Percentiles rank a stretch among this genome's conserved stretches.
These are phyloP conservation scores for Nicator chloris DNA, from an alignment of 2,113 vertebrate genomes.

Conservation along the genomic window DNA sequence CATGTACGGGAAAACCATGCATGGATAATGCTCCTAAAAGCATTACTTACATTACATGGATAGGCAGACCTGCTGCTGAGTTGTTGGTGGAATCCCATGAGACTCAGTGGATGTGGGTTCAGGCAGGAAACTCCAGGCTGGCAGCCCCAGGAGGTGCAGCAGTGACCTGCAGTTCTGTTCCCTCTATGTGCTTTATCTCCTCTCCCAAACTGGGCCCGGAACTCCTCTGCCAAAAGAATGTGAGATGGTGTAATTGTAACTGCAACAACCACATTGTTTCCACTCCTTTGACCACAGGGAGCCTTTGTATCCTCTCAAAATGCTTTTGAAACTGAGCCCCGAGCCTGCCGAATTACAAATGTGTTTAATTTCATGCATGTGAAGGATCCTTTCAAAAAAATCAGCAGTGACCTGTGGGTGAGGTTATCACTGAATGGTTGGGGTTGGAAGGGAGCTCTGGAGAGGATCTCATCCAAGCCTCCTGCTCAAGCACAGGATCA, in stretches of 20 bases:
- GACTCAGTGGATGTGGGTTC: not conserved
- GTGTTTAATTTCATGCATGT: not conserved
- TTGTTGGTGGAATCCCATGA: not conserved
- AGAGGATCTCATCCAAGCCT: not conserved
- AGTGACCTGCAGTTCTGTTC: not conserved
- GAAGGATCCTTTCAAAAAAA: not conserved
- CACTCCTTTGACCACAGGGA: not conserved
- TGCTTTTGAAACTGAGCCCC: not conserved
- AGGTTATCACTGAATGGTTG: not conserved
- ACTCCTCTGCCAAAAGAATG: not conserved
- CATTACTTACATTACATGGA: not conserved
- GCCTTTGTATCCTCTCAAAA: not conserved
- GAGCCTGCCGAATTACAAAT: not conserved
- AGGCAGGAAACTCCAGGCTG: not conserved
- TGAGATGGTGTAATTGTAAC: not conserved
- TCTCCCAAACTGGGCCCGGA: not conserved
- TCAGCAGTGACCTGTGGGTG: not conserved
- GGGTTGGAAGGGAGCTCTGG: not conserved
- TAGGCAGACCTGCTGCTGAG: not conserved
- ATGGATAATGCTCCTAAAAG: constrained; percentile 44
- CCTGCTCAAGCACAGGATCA: not conserved
- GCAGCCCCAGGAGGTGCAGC: not conserved
- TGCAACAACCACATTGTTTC: not conserved
- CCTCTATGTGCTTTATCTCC: not conserved
- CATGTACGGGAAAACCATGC: constrained; percentile 1